These are phyloP conservation scores for Eublepharis macularius DNA, from an alignment of 2,113 vertebrate genomes.

Conservation along the genomic window DNA sequence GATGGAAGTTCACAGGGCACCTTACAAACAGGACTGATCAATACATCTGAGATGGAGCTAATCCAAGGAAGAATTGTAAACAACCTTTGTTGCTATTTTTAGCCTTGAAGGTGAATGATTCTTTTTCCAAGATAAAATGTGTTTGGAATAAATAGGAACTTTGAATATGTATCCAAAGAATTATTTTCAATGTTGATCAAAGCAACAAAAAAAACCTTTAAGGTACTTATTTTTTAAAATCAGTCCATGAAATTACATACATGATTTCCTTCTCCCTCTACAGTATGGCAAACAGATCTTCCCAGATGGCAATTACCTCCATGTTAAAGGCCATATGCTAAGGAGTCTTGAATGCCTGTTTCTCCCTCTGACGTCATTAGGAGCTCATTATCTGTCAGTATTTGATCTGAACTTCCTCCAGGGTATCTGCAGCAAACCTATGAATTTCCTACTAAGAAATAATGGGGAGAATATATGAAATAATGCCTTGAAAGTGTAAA, in stretches of 20 bases:
- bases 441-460: background rate
- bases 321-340: slow-evolving; percentile 13
- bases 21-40: slow-evolving; percentile 24
- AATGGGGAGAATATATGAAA: slow-evolving; percentile 4
- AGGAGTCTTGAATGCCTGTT: background rate
- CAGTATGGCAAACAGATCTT: background rate
- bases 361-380: background rate
- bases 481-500: background rate
- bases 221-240: background rate
- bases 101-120: slow-evolving; percentile 34
- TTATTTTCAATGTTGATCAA: slow-evolving; percentile 36
- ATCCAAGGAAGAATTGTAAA: slow-evolving; percentile 36
- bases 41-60: slow-evolving; percentile 19
- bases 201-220: slow-evolving; percentile 30
- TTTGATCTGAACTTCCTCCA: slow-evolving; percentile 3
- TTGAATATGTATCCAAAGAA: slow-evolving; percentile 50
- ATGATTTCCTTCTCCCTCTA: background rate
- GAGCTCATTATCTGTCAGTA: slow-evolving; percentile 9
- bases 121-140: slow-evolving; percentile 54
- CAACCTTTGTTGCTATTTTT: slow-evolving; percentile 41
- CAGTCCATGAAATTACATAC: slow-evolving; percentile 16
- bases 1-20: background rate
- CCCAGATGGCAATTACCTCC: slow-evolving; percentile 16
- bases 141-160: slow-evolving; percentile 56
- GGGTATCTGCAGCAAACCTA: background rate